Base-by-base conservation (phyloP, 2,113 vertebrate genomes). In the Ptilonorhynchus violaceus region DNA sequence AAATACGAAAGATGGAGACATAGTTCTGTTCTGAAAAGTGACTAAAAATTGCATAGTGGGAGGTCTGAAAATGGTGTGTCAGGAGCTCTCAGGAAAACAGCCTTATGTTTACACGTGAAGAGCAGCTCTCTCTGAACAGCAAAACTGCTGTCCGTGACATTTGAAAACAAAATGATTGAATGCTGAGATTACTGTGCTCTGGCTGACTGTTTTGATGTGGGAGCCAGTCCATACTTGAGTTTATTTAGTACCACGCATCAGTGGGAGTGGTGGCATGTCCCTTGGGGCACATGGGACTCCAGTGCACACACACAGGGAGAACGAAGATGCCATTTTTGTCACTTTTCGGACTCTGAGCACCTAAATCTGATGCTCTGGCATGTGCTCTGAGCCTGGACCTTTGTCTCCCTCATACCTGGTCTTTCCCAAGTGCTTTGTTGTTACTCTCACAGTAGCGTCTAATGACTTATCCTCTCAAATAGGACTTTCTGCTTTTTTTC, bases 21-120 rank as follows among this genome's bases (percentile, higher is more conserved):
- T 37, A 47, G 37, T 89, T 88, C 35, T 86, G 42, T 49, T 93
- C 92, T 79, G 82, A 88, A 77, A 96, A 97, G 72, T 78, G 91
- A 79, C 76, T 91, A 64, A 88, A 92, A 92, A 35, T 58, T 72
- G 91, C 44, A 0, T 41, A 25, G 59, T 22, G 19, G 44, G 49
- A 89, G 16, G 46, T 50, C 82, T 86, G 49, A 42, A 60, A 63
- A 41, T 17, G 30, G 30, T 50, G 63, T 80, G 44, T 79, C 70
- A 66, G 89, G 80, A 91, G 82, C 53, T 91, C 86, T 92, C 90
- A 85, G 79, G 85, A 93, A 92, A 93, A 76, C 80, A 70, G 49
- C 82, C 80, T 93, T 93, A 89, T 86, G 82, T 94, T 96, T 95
- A 93, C 90, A 93, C 79, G 55, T 92, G 86, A 92, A 91, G 74